phyloP scores from a whole-genome alignment of 2,113 vertebrate genomes.

The Pao palembangensis region DNA sequence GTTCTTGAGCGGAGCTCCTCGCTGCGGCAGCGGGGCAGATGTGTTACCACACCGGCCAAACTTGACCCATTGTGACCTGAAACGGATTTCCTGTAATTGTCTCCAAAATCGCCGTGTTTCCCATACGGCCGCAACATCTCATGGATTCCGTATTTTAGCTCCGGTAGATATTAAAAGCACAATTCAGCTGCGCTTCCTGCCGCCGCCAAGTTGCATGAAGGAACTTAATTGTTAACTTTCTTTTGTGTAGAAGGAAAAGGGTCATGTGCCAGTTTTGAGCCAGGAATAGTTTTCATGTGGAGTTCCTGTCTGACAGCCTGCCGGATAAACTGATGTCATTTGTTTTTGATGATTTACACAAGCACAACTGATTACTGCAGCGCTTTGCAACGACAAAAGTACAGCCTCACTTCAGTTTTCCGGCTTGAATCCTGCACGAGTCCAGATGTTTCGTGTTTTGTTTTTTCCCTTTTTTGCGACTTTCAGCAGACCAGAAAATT shows the following conservation, averaged over 20 bases:
- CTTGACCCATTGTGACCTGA: neutral
- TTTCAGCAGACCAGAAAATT: slow-evolving; percentile 17
- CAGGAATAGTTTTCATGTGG: slow-evolving; percentile 8
- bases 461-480: slow-evolving; percentile 5
- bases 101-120: neutral
- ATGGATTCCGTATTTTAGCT: neutral
- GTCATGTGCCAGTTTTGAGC: slow-evolving; percentile 2
- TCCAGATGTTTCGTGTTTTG: slow-evolving; percentile 1
- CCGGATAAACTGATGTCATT: neutral
- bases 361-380: neutral
- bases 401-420: neutral
- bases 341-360: neutral
- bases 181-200: neutral
- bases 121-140: neutral
- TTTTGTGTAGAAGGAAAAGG: neutral
- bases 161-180: neutral
- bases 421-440: neutral
- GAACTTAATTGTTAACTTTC: neutral
- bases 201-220: neutral
- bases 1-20: no score
- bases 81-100: slow-evolving; percentile 10
- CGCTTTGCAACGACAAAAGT: neutral
- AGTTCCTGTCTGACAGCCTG: slow-evolving; percentile 14
- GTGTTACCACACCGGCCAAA: neutral
- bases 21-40: neutral